Evolutionary conservation across 2,113 vertebrate genomes (phyloP).

Genomic region (Anas platyrhynchos): DNA sequence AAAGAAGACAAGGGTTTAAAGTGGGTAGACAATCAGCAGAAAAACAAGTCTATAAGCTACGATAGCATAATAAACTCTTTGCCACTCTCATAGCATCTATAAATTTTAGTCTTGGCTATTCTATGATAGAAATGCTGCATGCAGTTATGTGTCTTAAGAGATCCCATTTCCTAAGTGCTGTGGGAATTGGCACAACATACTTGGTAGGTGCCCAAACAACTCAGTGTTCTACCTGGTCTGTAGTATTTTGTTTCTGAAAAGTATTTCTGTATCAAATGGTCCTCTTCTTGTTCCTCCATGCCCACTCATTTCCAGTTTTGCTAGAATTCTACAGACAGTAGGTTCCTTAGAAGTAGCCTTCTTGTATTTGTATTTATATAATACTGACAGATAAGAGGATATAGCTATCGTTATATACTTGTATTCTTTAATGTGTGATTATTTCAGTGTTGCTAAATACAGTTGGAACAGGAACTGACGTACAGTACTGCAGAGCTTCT

Average conservation of each 20-base stretch:
- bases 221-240: neutral
- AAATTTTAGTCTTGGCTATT: neutral
- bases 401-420: too few species aligned
- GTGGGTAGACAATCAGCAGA: neutral
- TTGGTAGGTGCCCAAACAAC: neutral
- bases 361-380: neutral
- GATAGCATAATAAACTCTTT: neutral
- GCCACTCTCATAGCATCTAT: neutral
- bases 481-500: neutral
- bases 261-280: neutral
- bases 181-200: neutral
- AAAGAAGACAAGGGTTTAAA: neutral
- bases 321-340: neutral
- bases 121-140: neutral
- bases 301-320: neutral
- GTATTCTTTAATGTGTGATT: neutral
- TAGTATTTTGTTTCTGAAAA: neutral
- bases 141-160: neutral
- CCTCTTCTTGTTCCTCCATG: neutral
- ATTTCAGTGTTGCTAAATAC: neutral
- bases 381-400: too few species aligned
- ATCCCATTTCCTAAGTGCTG: neutral
- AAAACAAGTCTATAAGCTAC: neutral
- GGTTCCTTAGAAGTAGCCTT: accelerated
- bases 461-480: neutral